These are phyloP conservation scores for Drosophila neonasuta DNA, from an alignment of 2,888 invertebrate species.

Conservation along the genomic window DNA sequence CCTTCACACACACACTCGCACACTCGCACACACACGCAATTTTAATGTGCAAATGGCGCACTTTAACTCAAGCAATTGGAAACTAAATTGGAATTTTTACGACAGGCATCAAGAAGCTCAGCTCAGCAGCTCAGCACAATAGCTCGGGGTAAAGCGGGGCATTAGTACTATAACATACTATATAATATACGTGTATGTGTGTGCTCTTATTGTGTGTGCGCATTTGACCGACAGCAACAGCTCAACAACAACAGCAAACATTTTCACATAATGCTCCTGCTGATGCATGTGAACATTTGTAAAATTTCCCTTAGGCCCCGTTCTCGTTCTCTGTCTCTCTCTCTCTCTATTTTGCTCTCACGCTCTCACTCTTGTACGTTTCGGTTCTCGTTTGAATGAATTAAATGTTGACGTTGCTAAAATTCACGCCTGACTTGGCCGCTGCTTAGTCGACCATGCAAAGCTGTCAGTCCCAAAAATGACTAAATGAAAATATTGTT, in stretches of 20 bases:
- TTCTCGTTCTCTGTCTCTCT: slow-evolving; percentile 21
- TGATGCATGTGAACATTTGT: slow-evolving; percentile 65
- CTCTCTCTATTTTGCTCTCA: background rate
- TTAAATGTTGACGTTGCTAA: slow-evolving; percentile 66
- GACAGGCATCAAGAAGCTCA: slow-evolving; percentile 67
- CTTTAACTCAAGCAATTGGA: slow-evolving; percentile 78
- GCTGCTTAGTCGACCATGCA: slow-evolving; percentile 55
- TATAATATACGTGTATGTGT: slow-evolving; percentile 7
- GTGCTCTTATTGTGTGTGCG: slow-evolving; percentile 60
- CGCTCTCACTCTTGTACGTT: background rate
- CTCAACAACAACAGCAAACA: slow-evolving; percentile 29
- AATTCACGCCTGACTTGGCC: slow-evolving; percentile 70
- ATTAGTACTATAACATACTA: slow-evolving; percentile 10
- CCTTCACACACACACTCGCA: slow-evolving; percentile 22
- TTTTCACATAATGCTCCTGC: slow-evolving; percentile 34
- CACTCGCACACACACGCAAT: slow-evolving; percentile 23
- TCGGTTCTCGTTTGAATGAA: slow-evolving; percentile 41
- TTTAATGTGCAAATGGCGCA: slow-evolving; percentile 71
- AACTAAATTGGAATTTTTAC: slow-evolving; percentile 77
- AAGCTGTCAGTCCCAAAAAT: slow-evolving; percentile 48
- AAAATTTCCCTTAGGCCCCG: slow-evolving; percentile 72
- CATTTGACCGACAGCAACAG: slow-evolving; percentile 70
- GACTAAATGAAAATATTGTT: slow-evolving; percentile 42
- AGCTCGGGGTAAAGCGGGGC: slow-evolving; percentile 36
- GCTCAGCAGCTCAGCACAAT: slow-evolving; percentile 45